phyloP scores from a whole-genome alignment of 2,113 vertebrate genomes.

The Eulemur rufifrons region DNA sequence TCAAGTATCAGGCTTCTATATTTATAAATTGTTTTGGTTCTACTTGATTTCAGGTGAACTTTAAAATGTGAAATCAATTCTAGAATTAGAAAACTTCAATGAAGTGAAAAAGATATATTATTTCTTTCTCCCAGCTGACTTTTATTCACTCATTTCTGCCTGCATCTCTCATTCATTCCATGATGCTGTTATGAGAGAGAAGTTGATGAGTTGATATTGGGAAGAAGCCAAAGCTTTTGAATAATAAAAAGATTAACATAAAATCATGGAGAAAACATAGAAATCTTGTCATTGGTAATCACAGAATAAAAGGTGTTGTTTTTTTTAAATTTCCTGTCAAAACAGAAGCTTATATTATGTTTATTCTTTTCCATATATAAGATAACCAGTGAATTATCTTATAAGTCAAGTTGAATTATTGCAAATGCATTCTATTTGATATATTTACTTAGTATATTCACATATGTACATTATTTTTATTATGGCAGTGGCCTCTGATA shows the following conservation, averaged over 20 bases:
- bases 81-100: constrained; percentile 63
- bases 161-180: background rate
- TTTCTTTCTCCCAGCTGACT: background rate
- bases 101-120: constrained; percentile 66
- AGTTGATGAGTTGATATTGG: background rate
- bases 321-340: background rate
- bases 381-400: background rate
- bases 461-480: background rate
- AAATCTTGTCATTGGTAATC: background rate
- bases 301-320: background rate
- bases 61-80: constrained; percentile 78
- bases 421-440: background rate
- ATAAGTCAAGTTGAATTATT: background rate
- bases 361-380: background rate
- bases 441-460: background rate
- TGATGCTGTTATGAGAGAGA: background rate
- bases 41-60: constrained; percentile 75
- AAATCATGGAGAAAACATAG: background rate
- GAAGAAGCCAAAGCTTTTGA: background rate
- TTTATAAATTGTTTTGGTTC: constrained; percentile 78
- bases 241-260: background rate
- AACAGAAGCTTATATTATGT: background rate
- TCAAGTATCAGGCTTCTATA: constrained; percentile 63
- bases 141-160: background rate
- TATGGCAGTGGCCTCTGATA: background rate